Evolutionary conservation across 2,888 invertebrate genomes (phyloP), one percentile per base, ranked within the genome.

Genomic region (Aspidiotus destructor): DNA sequence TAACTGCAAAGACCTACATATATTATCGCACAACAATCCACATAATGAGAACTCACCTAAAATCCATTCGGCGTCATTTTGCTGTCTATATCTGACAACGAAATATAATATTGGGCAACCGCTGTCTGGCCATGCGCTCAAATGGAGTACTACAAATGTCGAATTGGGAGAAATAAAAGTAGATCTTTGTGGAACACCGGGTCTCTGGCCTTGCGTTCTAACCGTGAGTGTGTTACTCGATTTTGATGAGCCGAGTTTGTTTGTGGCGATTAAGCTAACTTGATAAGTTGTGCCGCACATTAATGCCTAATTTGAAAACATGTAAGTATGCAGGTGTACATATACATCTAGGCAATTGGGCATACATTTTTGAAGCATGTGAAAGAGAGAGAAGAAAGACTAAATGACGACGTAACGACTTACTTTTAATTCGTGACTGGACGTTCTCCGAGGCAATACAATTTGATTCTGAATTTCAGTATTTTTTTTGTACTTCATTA

Each of bases 241-340:
- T 17, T 84, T 83, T 17, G 87, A 86, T 73, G 82, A 83, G 60
- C 87, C 87, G 67, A 87, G 85, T 77, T 85, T 85, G 75, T 87
- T 88, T 76, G 84, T 84, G 8, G 86, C 85, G 44, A 84, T 85
- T 74, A 88, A 75, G 74, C 85, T 85, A 57, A 87, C 80, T 74
- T 87, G 86, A 76, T 88, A 87, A 70, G 85, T 85, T 73, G 85
- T 87, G 15, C 87, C 87, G 74, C 87, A 88, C 2, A 84, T 80
- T 9, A 88, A 78, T 6, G 84, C 83, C 81, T 74, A 71, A 40
- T n/a, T 58, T 13, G 41, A 41, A 10, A 15, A 42, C 41, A 64
- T 54, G 2, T 60, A 60, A 57, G 28, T 28, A 28, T 28, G 5
- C 28, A 28, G 2, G 28, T 28, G n/a, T n/a, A n/a, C 8, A 62